phyloP scores from a whole-genome alignment of 2,797 vertebrate species.

The Acridotheres tristis region DNA sequence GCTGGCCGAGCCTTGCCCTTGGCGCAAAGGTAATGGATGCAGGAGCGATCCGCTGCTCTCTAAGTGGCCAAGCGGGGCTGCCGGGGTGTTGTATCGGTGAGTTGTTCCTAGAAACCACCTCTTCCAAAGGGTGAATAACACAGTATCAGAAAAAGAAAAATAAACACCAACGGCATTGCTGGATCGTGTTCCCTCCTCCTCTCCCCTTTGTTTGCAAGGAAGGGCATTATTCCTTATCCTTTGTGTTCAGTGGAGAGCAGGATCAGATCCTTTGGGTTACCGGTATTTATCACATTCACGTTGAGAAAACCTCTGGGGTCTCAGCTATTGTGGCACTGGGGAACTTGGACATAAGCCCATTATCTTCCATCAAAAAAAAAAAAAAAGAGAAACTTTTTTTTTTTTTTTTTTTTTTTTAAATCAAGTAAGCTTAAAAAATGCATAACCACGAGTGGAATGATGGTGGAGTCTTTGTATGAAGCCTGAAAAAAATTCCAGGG shows the following conservation, averaged over 20 bases:
- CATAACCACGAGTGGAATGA: neutral
- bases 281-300: accelerated
- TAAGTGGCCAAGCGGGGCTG: accelerated
- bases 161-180: neutral
- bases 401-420: neutral
- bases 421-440: neutral
- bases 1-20: neutral
- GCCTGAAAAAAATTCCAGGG: neutral
- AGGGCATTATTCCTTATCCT: neutral
- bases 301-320: neutral
- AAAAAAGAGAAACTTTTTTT: neutral
- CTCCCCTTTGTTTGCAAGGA: neutral
- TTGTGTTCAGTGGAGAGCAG: neutral
- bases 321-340: neutral
- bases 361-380: neutral
- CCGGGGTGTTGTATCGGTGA: accelerated
- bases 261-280: neutral
- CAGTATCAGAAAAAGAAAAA: neutral
- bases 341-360: neutral
- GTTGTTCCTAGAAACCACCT: neutral
- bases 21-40: neutral
- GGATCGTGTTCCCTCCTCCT: neutral
- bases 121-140: neutral
- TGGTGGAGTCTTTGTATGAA: neutral
- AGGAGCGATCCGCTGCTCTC: neutral